A percentile compares a stretch with the other conserved stretches of the same genome.
phyloP scores from a whole-genome alignment of 2,113 vertebrate genomes.

The Lontra canadensis region DNA sequence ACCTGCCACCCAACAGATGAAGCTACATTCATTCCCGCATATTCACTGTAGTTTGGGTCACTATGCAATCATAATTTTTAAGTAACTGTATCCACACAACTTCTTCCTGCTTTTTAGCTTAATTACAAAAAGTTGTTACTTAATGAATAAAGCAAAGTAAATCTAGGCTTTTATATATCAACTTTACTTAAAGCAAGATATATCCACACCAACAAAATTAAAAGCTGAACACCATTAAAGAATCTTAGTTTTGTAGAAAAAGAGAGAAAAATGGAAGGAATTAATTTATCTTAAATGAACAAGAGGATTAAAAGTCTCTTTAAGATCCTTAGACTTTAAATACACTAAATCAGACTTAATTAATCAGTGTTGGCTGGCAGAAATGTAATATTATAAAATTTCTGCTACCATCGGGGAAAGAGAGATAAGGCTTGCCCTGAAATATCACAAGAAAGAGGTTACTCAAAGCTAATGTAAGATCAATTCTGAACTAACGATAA shows the following conservation, averaged over 20 bases:
- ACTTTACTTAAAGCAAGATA: constrained; percentile 39
- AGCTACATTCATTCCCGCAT: neutral
- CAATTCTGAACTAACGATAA: constrained; percentile 59
- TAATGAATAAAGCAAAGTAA: neutral
- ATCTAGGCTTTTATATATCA: neutral
- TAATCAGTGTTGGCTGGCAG: constrained; percentile 9
- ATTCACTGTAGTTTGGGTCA: neutral
- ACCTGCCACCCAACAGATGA: neutral
- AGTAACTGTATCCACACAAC: constrained; percentile 42
- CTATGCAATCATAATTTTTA: constrained; percentile 10
- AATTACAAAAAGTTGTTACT: constrained; percentile 33
- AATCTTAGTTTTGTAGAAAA: constrained; percentile 24
- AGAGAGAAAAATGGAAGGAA: constrained; percentile 35
- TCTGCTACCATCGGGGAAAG: neutral
- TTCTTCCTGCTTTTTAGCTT: neutral
- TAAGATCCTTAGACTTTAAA: constrained; percentile 37
- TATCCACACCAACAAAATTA: neutral
- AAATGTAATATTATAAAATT: constrained; percentile 9
- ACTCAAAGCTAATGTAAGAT: constrained; percentile 30
- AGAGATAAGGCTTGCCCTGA: neutral
- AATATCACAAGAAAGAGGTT: constrained; percentile 8
- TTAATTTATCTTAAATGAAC: constrained; percentile 36
- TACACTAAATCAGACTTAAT: constrained; percentile 21
- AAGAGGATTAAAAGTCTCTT: constrained; percentile 49
- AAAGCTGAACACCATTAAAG: neutral